Evolutionary conservation across 2,888 invertebrate species (phyloP), one percentile per base, ranked within the genome.

Genomic region (Tiliacea aurago): DNA sequence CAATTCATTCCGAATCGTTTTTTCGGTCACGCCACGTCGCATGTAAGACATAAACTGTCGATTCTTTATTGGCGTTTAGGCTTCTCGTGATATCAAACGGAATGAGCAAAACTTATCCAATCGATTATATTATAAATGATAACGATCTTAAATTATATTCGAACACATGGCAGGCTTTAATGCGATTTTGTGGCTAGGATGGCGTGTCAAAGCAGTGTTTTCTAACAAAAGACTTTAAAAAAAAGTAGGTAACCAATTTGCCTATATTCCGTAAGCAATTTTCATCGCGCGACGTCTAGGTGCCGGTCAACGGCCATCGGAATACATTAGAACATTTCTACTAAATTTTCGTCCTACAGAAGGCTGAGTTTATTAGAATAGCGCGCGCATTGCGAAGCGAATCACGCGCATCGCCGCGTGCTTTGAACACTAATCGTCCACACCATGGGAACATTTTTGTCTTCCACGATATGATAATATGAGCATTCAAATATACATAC

Each of bases 381-480:
- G 91, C 89, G 86, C 78, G 89, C 86, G 90, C 94, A 95, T 96
- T 94, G 94, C 92, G 90, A 95, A 83, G 93, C 95, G 86, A 84
- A 84, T 94, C 95, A 96, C 96, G 96, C 94, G 93, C 95, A 84
- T 66, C 87, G 91, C 93, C 86, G 91, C 96, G 96, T 96, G 96
- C 93, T 83, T 88, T 75, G 96, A 93, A 95, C 94, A 89, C 94
- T 92, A 95, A 96, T 93, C 90, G 93, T 85, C 90, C 88, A 89
- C 93, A 87, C 95, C 96, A 96, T 96, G 96, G 96, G 96, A 96
- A 96, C 96, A 96, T 96, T 96, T 96, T 96, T 96, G 96, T 96
- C 95, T 95, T 96, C 95, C 96, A 96, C 96, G 95, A 95, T 96
- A 96, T 96, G 96, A 95, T 96, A 96, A 96, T 96, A 96, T 94